A percentile compares a stretch with the other conserved stretches of the same genome.
These are phyloP conservation scores for Plestiodon gilberti DNA, from an alignment of 2,113 vertebrate genomes.

Conservation along the genomic window DNA sequence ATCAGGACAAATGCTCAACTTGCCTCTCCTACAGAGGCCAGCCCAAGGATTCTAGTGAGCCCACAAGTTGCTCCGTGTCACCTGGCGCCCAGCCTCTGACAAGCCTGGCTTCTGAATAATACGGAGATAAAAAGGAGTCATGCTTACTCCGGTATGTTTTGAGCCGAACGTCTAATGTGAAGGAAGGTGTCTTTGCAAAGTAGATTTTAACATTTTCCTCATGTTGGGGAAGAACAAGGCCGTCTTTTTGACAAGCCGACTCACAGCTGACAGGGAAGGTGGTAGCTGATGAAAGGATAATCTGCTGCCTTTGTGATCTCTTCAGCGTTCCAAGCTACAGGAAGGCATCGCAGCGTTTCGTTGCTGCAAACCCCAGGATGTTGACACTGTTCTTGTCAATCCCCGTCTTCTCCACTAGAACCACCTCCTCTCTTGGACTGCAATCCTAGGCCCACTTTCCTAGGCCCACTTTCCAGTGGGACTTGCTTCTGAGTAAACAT, in stretches of 20 bases:
- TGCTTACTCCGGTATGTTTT: background rate
- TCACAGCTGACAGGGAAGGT: background rate
- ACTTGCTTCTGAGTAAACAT: too few relatives aligned
- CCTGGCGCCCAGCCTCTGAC: too few relatives aligned
- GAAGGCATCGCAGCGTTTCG: background rate
- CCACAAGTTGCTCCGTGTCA: too few relatives aligned
- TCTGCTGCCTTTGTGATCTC: background rate
- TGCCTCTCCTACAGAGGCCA: too few relatives aligned
- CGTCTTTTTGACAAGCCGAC: background rate
- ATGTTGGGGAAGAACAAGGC: background rate
- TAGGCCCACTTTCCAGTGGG: too few relatives aligned
- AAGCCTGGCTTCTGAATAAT: background rate
- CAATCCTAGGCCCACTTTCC: too few relatives aligned
- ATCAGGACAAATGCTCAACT: too few relatives aligned
- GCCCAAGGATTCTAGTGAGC: too few relatives aligned
- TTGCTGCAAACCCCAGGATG: background rate
- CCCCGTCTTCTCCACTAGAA: background rate
- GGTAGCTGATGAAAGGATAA: constrained; percentile 4
- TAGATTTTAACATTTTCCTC: background rate
- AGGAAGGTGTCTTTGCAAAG: background rate
- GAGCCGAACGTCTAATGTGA: background rate
- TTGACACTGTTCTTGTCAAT: background rate
- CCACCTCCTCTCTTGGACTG: background rate
- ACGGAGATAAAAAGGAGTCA: background rate
- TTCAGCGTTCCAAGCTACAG: background rate